These are phyloP conservation scores for Caenorhabditis parvicauda DNA, from an alignment of 2,888 invertebrate genomes.

Conservation along the genomic window DNA sequence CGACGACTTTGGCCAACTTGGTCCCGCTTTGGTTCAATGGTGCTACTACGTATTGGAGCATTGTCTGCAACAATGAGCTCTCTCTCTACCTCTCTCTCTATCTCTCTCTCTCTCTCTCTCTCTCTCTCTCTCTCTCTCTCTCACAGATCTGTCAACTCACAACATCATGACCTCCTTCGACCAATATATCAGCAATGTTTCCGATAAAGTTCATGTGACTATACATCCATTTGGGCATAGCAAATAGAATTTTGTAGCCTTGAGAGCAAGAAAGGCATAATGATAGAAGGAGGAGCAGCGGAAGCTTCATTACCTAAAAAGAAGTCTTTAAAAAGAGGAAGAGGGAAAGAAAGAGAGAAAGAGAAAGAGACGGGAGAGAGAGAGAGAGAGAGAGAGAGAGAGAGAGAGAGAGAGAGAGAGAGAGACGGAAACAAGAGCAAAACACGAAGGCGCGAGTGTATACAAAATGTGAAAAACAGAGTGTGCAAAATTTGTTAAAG, in stretches of 20 bases:
- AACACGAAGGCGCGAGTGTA: too few species aligned
- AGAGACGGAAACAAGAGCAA: too few species aligned
- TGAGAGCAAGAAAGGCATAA: not conserved
- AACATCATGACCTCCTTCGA: conserved; percentile 33
- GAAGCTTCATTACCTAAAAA: conserved; percentile 10
- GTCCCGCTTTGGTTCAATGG: conserved; percentile 18
- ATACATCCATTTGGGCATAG: conserved; percentile 23
- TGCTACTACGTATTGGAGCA: conserved; percentile 17
- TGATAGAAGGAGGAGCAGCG: conserved; percentile 3
- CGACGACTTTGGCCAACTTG: conserved; percentile 20
- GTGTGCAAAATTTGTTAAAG: too few species aligned
- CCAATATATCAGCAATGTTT: conserved; percentile 26
- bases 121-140: not conserved
- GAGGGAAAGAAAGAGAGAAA: too few species aligned
- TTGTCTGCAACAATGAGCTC: conserved; percentile 13
- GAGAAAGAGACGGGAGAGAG: too few species aligned
- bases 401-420: too few species aligned
- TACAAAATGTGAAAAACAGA: too few species aligned
- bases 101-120: not conserved
- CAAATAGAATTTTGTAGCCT: conserved; percentile 26
- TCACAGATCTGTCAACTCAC: conserved; percentile 7
- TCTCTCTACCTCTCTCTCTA: not conserved
- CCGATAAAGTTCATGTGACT: conserved; percentile 35
- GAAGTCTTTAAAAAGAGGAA: not conserved
- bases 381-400: too few species aligned